Evolutionary conservation across 2,888 invertebrate genomes (phyloP).

Genomic region (Trimorus sp.): DNA sequence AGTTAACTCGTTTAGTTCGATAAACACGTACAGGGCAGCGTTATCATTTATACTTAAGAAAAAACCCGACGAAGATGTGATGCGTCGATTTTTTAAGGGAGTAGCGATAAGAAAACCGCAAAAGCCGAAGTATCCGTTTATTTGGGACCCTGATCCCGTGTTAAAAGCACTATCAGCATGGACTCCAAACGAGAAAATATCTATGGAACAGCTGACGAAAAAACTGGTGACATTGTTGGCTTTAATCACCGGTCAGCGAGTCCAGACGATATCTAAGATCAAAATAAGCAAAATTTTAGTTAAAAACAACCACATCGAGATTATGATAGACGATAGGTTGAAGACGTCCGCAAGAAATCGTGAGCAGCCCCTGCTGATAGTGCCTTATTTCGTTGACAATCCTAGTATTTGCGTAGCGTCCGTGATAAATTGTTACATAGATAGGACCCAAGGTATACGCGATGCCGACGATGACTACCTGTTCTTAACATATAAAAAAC

Average conservation of each 20-base stretch:
- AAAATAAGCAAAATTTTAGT: too few relatives aligned
- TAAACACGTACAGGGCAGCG: background rate
- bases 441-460: too few relatives aligned
- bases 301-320: too few relatives aligned
- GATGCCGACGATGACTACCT: too few relatives aligned
- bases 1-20: background rate
- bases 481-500: too few relatives aligned
- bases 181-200: background rate
- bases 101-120: background rate
- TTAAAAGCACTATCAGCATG: background rate
- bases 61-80: background rate
- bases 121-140: background rate
- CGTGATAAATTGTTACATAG: too few relatives aligned
- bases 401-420: too few relatives aligned
- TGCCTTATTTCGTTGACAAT: too few relatives aligned
- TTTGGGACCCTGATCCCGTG: background rate
- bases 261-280: background rate
- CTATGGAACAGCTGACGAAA: background rate
- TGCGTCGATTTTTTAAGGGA: background rate
- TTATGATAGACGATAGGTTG: too few relatives aligned
- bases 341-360: too few relatives aligned
- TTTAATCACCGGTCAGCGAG: background rate
- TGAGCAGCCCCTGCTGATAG: too few relatives aligned
- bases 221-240: background rate
- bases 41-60: background rate